Conservation (phyloP, 2,888 invertebrate species). For the Calliopum simillimum region DNA sequence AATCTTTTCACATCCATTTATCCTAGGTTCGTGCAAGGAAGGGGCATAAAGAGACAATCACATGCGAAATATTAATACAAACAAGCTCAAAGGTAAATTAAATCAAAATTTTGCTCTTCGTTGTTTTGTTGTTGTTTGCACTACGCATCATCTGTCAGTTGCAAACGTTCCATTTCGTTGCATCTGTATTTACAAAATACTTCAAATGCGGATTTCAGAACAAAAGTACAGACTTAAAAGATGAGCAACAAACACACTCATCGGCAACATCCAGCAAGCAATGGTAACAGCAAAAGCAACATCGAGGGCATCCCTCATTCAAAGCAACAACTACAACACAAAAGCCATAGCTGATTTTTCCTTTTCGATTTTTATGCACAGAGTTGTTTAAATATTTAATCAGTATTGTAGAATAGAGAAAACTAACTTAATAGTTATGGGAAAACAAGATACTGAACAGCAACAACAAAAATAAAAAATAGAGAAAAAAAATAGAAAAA, state of each 20-base stretch:
- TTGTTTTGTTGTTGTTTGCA: slow-evolving; percentile 28
- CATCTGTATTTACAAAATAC: slow-evolving; percentile 41
- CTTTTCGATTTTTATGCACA: neutral
- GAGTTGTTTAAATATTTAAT: slow-evolving; percentile 26
- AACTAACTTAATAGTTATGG: neutral
- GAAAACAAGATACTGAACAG: no score
- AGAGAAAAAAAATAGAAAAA: no score
- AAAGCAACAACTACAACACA: slow-evolving; percentile 1
- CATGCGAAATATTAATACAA: no score
- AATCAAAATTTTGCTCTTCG: no score
- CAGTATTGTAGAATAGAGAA: neutral
- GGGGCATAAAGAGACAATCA: no score
- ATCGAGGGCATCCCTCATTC: neutral
- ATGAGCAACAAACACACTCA: slow-evolving; percentile 2
- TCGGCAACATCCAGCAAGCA: slow-evolving; percentile 18
- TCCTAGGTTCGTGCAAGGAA: no score
- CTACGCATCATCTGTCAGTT: slow-evolving; percentile 38
- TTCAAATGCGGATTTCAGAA: slow-evolving; percentile 33
- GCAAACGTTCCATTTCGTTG: slow-evolving; percentile 39
- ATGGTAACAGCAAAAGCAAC: slow-evolving; percentile 23
- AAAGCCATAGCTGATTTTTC: slow-evolving; percentile 29
- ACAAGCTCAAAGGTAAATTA: no score
- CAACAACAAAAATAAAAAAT: no score
- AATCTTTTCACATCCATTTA: no score
- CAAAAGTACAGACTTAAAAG: slow-evolving; percentile 17